These are phyloP conservation scores for Fragariocoptes setiger DNA, from an alignment of 1,140 invertebrate genomes.

Conservation along the genomic window DNA sequence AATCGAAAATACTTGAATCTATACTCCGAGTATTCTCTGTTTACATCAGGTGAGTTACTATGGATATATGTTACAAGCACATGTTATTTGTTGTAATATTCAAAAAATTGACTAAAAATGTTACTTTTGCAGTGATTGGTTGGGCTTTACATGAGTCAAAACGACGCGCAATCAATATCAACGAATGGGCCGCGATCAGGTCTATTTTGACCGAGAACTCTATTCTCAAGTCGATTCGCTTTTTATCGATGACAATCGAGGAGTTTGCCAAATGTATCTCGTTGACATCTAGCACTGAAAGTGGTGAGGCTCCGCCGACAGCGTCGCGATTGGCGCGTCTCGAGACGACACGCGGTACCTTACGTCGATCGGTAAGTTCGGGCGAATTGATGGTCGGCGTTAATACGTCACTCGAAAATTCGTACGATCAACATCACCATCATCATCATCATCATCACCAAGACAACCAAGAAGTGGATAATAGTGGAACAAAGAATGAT, in stretches of 20 bases:
- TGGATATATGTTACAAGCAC: too few relatives aligned
- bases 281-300: constrained; percentile 4
- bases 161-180: constrained; percentile 8
- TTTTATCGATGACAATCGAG: constrained; percentile 13
- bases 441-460: too few relatives aligned
- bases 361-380: too few relatives aligned
- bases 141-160: constrained; percentile 13
- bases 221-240: constrained; percentile 10
- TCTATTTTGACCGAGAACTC: constrained; percentile 9
- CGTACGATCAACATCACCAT: too few relatives aligned
- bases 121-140: constrained; percentile 10
- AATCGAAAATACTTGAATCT: constrained; percentile 12
- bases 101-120: too few relatives aligned
- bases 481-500: too few relatives aligned
- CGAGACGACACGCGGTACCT: background rate
- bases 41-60: too few relatives aligned
- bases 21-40: constrained; percentile 13
- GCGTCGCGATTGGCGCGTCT: background rate
- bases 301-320: background rate
- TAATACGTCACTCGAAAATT: too few relatives aligned
- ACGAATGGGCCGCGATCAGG: constrained; percentile 9
- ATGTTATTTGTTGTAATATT: too few relatives aligned
- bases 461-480: too few relatives aligned
- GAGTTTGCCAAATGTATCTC: constrained; percentile 11
- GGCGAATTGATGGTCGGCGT: too few relatives aligned